Base-by-base conservation (phyloP, 2,888 invertebrate species). In the Andrena marginata region DNA sequence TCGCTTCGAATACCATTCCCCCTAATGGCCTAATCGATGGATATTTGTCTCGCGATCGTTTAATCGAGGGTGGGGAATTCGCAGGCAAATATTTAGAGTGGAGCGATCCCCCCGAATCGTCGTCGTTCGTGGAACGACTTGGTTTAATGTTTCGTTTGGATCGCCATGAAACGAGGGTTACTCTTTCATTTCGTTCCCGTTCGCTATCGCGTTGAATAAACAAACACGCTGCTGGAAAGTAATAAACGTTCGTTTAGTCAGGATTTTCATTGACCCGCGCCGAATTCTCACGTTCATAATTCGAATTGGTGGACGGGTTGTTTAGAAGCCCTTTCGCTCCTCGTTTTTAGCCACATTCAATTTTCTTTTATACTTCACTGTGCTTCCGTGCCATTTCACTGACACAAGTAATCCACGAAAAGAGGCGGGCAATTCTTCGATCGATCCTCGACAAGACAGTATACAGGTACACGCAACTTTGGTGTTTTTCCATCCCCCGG, bases 221-320 rank as follows among this genome's bases (percentile, higher is more conserved):
- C 26, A 72, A 72, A 80, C 65, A 51, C 51, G 42, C 51, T 64
- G 65, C 13, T 31, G 42, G 8, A 69, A 60, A 42, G 20, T 54
- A 64, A 29, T 31, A 59, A 75, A 69, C 59, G 35, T 35, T 2
- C 35, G 3, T 13, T n/a, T 23, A 48, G 35, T 59, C 33, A 67
- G 31, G 51, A 60, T 71, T 76, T 67, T 77, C 54, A 77, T 77
- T 48, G 80, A 83, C 65, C 56, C 13, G 8, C 48, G n/a, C 29
- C 77, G 26, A 35, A 69, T 75, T 75, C 48, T 31, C 29, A 16
- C 64, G 63, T 20, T 62, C 23, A 42, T 59, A 29, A 26, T 35
- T 62, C 23, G 13, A 20, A 20, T 33, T 8, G 23, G 49, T 31
- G 54, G 68, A 33, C 48, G 31, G 65, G 54, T 16, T 16, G 54